phyloP scores from a whole-genome alignment of 2,113 vertebrate genomes.

The Clupea harengus region DNA sequence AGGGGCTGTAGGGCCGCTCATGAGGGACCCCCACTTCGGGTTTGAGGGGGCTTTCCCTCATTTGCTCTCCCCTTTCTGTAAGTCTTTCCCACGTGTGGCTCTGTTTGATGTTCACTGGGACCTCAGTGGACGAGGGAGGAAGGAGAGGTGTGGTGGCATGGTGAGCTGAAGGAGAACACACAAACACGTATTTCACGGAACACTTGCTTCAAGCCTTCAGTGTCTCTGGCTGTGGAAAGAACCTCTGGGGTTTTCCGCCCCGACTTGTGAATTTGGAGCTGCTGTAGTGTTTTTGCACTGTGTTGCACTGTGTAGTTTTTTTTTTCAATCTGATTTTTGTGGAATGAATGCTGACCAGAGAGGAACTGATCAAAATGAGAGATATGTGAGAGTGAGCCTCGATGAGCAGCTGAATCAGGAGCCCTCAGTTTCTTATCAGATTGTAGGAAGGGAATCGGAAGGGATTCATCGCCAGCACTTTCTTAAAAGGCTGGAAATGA shows the following conservation, averaged over 20 bases:
- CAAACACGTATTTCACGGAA: constrained; percentile 37
- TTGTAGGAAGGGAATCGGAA: no score
- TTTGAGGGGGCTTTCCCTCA: constrained; percentile 41
- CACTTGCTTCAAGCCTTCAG: constrained; percentile 6
- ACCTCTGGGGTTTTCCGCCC: not conserved
- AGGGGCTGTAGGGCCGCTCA: constrained; percentile 26
- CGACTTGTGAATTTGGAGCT: not conserved
- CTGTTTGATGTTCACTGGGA: constrained; percentile 36
- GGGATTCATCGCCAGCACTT: no score
- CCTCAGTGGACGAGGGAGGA: constrained; percentile 34
- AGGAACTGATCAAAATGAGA: not conserved
- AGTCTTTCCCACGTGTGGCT: constrained; percentile 44
- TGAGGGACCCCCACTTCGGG: constrained; percentile 21
- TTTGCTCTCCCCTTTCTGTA: not conserved
- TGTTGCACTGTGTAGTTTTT: not conserved
- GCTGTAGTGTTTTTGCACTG: not conserved
- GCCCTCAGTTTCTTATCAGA: not conserved
- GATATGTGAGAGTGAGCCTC: not conserved
- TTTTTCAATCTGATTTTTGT: not conserved
- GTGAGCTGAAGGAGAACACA: constrained; percentile 32
- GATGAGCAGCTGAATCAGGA: not conserved
- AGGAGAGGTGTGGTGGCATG: constrained; percentile 33
- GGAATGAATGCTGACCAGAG: not conserved
- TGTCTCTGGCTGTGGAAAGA: not conserved
- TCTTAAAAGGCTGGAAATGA: no score